Base-by-base conservation (phyloP, 2,888 invertebrate genomes). In the Agrenia bidenticulata region DNA sequence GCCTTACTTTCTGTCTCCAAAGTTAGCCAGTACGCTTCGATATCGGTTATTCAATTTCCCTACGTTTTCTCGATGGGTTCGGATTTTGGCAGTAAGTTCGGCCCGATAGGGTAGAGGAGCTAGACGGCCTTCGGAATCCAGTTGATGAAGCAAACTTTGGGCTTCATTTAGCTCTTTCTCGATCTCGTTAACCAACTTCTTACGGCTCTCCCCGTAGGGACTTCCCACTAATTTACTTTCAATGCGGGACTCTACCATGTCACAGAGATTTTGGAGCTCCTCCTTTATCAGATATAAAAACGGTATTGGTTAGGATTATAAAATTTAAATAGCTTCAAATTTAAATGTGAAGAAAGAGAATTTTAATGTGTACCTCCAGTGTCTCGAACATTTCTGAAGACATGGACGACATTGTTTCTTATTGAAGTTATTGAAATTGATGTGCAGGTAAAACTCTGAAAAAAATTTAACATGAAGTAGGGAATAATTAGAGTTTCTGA, bases 71-170 rank as follows among this genome's bases (percentile, higher is more conserved):
- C 73, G 67, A 49, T 77, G 74, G 11, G 65, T 66, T 51, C 75
- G 59, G 11, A 73, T 64, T 62, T 73, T 76, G 9, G 72, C 70
- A 19, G 65, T 73, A 58, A 77, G 72, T 55, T 77, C 76, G 45
- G 69, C 67, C 50, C 77, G 67, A 63, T 75, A 77, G 26, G 73
- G 73, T 11, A 67, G 64, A 15, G 77, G 77, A 4, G 76, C 75
- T 27, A 72, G 64, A 49, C 78, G 78, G 2, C 79, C 79, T 73
- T 81, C 81, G 53, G 77, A 77, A 66, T 82, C 81, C 77, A 82
- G 78, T 65, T 81, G 81, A 66, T 79, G 75, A 19, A 78, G 19
- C 7, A 77, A 63, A 37, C 72, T 73, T 19, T 74, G 70, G 15
- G 73, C 76, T 67, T 78, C 77, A 13, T 73, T 70, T n/a, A 78